Base-by-base conservation (phyloP, 2,888 invertebrate species). In the Pyrocoelia pectoralis region DNA sequence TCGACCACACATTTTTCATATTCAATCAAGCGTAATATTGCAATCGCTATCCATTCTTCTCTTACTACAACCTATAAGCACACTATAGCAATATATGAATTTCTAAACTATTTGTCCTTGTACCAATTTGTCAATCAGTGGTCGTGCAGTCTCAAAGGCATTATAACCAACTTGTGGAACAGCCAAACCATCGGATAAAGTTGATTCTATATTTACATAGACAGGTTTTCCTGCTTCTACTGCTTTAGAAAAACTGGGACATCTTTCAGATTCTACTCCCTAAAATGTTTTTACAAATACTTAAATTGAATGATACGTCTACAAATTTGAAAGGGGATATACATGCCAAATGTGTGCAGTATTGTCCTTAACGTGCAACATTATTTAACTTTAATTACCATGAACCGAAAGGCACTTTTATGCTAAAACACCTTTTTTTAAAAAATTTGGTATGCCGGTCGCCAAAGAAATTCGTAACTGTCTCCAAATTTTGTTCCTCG, bases 251-350 rank as follows among this genome's bases (percentile, higher is more conserved):
- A 95, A 97, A 76, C 95, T 94, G 0, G 95, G 89, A 80, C 96
- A 96, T 72, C 91, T 89, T 76, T 96, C 96, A 0, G 96, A 92
- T 81, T 98, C 97, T 1, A 95, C 95, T 1, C 96, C 97, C 92
- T 76, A 0, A 53, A 61, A 53, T 52, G 15, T 14, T n/a, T 12
- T 9, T n/a, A 12, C n/a, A n/a, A n/a, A n/a, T n/a, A n/a, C n/a
- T n/a, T n/a, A n/a, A n/a, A n/a, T n/a, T n/a, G n/a, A n/a, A n/a
- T n/a, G n/a, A n/a, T n/a, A n/a, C n/a, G n/a, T n/a, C n/a, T n/a
- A n/a, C n/a, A n/a, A n/a, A n/a, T n/a, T n/a, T n/a, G 24, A 5
- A 24, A 24, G 8, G 4, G 24, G 24, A 24, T 24, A 24, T 24
- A 24, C 24, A 24, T 24, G 24, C 24, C 24, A n/a, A n/a, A n/a